Conservation (phyloP, 2,797 vertebrate species). For the Smutsia gigantea region DNA sequence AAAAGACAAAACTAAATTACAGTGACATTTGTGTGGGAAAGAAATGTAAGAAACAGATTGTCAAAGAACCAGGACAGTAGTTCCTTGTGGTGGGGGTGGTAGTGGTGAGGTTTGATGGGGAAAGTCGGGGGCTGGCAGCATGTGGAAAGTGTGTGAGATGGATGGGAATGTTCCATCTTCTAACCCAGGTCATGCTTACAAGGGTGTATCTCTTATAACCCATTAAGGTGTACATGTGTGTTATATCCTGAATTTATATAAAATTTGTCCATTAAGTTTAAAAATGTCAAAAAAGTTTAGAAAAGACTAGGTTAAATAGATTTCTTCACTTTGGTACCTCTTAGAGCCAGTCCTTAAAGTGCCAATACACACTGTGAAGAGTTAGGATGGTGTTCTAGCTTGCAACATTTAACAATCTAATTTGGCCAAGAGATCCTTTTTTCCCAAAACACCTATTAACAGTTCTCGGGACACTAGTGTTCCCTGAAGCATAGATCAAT, state of each 20-base stretch:
- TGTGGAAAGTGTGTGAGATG: not conserved
- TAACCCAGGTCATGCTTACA: not conserved
- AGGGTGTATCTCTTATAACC: not conserved
- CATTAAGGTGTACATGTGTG: not conserved
- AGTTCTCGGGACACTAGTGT: conserved; percentile 35
- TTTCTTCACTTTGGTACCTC: not conserved
- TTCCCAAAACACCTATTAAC: conserved; percentile 53
- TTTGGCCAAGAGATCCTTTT: conserved; percentile 50
- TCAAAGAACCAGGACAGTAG: not conserved
- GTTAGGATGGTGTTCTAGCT: conserved; percentile 36
- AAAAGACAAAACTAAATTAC: not conserved
- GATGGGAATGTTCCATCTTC: not conserved
- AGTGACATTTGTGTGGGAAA: not conserved
- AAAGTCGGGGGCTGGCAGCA: not conserved
- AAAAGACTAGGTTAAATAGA: not conserved
- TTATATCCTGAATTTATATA: not conserved
- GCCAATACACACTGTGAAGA: not conserved
- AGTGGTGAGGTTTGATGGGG: not conserved
- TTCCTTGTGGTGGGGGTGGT: not conserved
- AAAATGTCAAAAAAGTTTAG: not conserved
- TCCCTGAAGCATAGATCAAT: conserved; percentile 48
- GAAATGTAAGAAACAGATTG: not conserved
- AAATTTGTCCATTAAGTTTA: not conserved
- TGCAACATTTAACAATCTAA: conserved; percentile 73
- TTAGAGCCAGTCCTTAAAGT: not conserved